Conservation (phyloP, 2,113 vertebrate genomes). For the Laticauda colubrina region DNA sequence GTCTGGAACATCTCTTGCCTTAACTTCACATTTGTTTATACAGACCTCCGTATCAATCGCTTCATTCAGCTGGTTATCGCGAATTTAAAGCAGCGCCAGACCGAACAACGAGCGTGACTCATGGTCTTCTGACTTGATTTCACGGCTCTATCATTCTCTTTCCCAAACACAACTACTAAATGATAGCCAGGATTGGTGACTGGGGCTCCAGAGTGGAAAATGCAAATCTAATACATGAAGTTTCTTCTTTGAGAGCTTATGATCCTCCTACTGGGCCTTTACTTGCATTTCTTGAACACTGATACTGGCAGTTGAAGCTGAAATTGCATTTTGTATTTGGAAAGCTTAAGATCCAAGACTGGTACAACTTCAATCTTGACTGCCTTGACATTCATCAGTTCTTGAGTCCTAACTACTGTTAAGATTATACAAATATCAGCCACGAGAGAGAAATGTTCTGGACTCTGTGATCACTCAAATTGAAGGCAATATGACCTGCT, state of each 20-base stretch:
- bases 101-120: no score
- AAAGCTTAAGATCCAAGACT: neutral
- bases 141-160: neutral
- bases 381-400: neutral
- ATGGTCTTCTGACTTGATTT: neutral
- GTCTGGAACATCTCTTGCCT: no score
- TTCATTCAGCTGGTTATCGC: no score
- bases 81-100: no score
- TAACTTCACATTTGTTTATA: no score
- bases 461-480: neutral
- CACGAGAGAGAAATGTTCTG: neutral
- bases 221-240: neutral
- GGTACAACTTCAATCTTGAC: neutral
- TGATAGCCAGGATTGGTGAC: neutral
- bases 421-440: neutral
- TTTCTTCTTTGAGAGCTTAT: neutral
- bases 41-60: no score
- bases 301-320: neutral
- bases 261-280: neutral
- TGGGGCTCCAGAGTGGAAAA: neutral
- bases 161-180: neutral
- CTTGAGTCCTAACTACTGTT: neutral
- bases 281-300: neutral
- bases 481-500: neutral
- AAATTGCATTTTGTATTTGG: neutral